These are phyloP conservation scores for Euleptes europaea DNA, from an alignment of 2,113 vertebrate genomes.

Conservation along the genomic window DNA sequence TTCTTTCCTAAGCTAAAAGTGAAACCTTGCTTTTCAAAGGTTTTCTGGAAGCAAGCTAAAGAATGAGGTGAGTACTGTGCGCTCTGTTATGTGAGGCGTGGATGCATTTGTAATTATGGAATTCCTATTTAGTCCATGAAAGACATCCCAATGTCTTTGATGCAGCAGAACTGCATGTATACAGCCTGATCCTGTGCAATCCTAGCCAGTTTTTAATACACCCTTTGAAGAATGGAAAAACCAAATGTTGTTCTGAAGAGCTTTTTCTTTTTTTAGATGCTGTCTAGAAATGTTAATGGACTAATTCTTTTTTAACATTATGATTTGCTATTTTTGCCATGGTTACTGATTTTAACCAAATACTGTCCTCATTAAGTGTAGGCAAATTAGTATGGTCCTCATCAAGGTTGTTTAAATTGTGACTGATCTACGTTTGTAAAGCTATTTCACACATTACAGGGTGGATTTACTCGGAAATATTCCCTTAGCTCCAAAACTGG, in stretches of 20 bases:
- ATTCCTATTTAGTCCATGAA: not conserved
- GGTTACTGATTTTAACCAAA: too few species aligned
- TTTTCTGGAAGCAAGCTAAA: constrained; percentile 98
- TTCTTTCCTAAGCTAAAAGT: constrained; percentile 48
- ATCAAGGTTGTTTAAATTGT: not conserved
- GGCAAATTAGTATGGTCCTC: not conserved
- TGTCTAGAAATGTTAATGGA: too few species aligned
- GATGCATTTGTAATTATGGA: not conserved
- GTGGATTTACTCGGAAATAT: constrained; percentile 97
- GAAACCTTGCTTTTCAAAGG: constrained; percentile 75
- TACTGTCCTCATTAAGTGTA: not conserved
- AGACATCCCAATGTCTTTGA: not conserved
- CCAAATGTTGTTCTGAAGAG: not conserved
- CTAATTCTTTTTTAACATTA: not conserved
- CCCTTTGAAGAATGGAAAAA: not conserved
- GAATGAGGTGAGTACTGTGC: constrained; percentile 86
- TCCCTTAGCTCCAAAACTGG: constrained; percentile 98
- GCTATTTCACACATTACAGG: constrained; percentile 75
- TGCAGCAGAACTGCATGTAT: not conserved
- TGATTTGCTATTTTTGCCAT: not conserved
- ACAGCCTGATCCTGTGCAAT: not conserved
- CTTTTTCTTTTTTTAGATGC: not conserved
- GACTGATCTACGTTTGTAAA: constrained; percentile 17
- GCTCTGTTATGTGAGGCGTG: not conserved
- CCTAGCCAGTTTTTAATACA: not conserved